Evolutionary conservation across 2,888 invertebrate genomes (phyloP), one percentile per base, ranked within the genome.

Genomic region (Drosophila kuntzei): DNA sequence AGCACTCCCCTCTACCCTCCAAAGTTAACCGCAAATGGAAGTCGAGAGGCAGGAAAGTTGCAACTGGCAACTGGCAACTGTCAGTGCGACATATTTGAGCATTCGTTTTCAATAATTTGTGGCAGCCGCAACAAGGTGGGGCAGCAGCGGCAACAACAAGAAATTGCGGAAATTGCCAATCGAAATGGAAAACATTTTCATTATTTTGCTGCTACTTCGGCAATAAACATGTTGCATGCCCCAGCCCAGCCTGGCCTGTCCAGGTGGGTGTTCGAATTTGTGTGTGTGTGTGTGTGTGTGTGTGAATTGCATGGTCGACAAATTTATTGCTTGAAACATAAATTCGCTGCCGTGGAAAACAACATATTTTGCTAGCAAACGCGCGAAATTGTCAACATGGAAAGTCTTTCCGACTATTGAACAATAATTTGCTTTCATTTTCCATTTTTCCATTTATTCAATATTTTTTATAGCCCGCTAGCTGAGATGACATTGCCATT

Each of bases 111-210:
- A 83, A 86, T 87, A 87, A 81, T 79, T 83, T 79, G 68, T 63
- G 57, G 70, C 62, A 47, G 54, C 54, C 36, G 34, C 63, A 57
- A 22, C 66, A 39, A 49, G 67, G 68, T 57, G 55, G 64, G 51
- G 61, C 55, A 47, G 50, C 50, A 67, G 55, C 71, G 50, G 60
- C 55, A 46, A 44, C 50, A 68, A 54, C 73, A 78, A 78, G 79
- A 83, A 90, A 90, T 87, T 89, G 90, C 90, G 88, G 90, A 88
- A 88, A 88, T 90, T 83, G 90, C 79, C 81, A 79, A 88, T 89
- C 81, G 90, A 88, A 88, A 87, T 88, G 85, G 90, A 89, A 90
- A 90, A 89, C 87, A 89, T 90, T 88, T 88, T 87, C 90, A 90
- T 85, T 90, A 88, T 81, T 80, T 75, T 47, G 76, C 75, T 54